Conservation (phyloP, 2,888 invertebrate species). For the Hyles lineata region DNA sequence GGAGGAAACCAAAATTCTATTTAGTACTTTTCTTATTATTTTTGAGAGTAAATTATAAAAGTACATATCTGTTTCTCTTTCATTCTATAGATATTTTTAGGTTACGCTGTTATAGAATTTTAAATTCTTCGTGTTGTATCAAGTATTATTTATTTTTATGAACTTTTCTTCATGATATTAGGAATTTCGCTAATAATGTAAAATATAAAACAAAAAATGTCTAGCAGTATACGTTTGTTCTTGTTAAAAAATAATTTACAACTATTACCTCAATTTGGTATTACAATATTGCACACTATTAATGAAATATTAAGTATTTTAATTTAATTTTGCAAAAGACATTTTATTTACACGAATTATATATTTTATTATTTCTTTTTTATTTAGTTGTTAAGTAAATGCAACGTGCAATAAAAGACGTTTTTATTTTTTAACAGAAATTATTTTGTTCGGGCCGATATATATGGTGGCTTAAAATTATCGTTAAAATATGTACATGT, state of each 20-base stretch:
- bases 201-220: too few species aligned
- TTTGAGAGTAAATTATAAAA: neutral
- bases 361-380: conserved; percentile 20
- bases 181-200: too few species aligned
- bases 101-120: neutral
- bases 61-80: neutral
- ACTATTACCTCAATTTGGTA: too few species aligned
- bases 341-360: conserved; percentile 3
- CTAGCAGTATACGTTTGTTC: too few species aligned
- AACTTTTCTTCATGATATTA: too few species aligned
- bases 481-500: neutral
- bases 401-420: conserved; percentile 20
- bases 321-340: neutral
- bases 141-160: too few species aligned
- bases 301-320: neutral
- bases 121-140: too few species aligned
- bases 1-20: too few species aligned
- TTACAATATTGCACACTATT: neutral
- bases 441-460: neutral
- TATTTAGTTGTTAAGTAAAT: conserved; percentile 31
- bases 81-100: neutral
- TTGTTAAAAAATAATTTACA: too few species aligned
- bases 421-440: conserved; percentile 1
- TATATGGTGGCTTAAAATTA: neutral
- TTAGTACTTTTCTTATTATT: neutral